Evolutionary conservation across 2,888 invertebrate species (phyloP).

Genomic region (Acanthoscelides obtectus): DNA sequence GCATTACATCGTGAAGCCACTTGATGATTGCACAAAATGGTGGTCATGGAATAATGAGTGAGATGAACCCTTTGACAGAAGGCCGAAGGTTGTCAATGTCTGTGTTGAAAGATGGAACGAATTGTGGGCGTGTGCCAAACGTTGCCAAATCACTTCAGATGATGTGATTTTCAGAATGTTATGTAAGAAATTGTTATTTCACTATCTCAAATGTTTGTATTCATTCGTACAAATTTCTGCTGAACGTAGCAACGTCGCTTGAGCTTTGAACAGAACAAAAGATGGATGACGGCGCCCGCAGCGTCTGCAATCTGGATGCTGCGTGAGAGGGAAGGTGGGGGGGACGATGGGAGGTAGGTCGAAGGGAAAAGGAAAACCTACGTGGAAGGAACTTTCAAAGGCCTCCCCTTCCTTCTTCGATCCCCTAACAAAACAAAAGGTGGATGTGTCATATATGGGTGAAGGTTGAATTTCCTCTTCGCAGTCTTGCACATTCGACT

Average conservation of each 20-base stretch:
- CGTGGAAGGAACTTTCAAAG: not conserved
- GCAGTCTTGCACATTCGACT: not conserved
- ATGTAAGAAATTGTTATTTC: no score
- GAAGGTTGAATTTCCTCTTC: not conserved
- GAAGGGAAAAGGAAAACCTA: not conserved
- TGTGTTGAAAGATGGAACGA: no score
- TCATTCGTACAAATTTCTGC: not conserved
- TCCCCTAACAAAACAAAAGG: not conserved
- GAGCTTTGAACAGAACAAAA: constrained; percentile 9
- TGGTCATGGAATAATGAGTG: no score
- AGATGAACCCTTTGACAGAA: no score
- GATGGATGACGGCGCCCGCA: constrained; percentile 1
- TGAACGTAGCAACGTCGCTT: not conserved
- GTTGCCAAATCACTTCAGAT: no score
- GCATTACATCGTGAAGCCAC: no score
- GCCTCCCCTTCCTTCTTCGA: not conserved
- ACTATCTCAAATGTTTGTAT: not conserved
- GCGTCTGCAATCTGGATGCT: not conserved
- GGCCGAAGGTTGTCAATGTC: no score
- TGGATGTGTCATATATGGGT: not conserved
- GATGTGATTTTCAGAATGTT: no score
- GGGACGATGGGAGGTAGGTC: not conserved
- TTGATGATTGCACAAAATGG: no score
- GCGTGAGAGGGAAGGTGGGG: not conserved
- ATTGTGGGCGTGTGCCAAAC: no score